Conservation (phyloP, 2,888 invertebrate genomes). For the Theristus sp. region DNA sequence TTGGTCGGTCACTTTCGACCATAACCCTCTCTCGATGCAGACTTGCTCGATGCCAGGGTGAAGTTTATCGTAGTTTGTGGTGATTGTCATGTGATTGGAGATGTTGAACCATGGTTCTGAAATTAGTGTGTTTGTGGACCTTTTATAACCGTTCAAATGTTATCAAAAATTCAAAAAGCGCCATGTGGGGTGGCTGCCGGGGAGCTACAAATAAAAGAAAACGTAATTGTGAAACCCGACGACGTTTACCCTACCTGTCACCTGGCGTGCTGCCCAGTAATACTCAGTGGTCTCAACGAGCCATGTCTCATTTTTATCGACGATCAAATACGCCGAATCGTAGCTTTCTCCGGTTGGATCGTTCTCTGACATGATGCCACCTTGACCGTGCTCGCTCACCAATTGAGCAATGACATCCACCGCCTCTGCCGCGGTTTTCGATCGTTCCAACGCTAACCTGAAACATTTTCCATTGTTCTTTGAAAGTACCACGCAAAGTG, state of each 20-base stretch:
- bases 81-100: constrained; percentile 1
- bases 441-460: background rate
- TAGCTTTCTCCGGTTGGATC: background rate
- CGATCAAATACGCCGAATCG: background rate
- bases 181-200: too few species aligned
- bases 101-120: background rate
- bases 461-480: too few species aligned
- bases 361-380: background rate
- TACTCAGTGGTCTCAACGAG: background rate
- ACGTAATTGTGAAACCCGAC: background rate
- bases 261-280: background rate
- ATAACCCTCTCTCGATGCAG: background rate
- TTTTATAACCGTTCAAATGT: too few species aligned
- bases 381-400: background rate
- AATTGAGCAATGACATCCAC: background rate
- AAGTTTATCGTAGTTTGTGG: background rate
- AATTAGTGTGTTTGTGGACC: background rate
- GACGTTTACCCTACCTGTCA: background rate
- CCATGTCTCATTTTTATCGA: background rate
- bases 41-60: background rate
- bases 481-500: too few species aligned
- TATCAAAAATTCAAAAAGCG: too few species aligned
- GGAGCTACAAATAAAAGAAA: too few species aligned
- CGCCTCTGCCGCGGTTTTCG: background rate
- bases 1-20: background rate